Percentiles rank a stretch among this genome's conserved stretches.
Conservation (phyloP, 2,888 invertebrate genomes). For the Polyommatus iphigenia region DNA sequence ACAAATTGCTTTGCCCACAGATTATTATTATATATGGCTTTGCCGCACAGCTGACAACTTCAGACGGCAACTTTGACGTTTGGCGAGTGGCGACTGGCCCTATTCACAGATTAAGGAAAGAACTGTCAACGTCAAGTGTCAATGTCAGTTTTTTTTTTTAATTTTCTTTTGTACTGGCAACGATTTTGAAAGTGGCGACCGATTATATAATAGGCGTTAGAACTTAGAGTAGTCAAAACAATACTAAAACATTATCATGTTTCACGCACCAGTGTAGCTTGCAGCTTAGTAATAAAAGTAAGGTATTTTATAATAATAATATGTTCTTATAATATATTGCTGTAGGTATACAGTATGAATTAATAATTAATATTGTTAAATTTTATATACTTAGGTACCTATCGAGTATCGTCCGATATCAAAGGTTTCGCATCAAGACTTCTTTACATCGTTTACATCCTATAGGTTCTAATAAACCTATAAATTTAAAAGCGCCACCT, state of each 20-base stretch:
- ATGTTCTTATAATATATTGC: too few species aligned
- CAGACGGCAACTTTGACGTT: background rate
- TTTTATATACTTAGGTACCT: too few species aligned
- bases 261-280: background rate
- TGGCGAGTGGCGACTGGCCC: background rate
- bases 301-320: too few species aligned
- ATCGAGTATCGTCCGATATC: background rate
- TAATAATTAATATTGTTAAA: too few species aligned
- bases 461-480: background rate
- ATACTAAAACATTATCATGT: background rate
- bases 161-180: background rate
- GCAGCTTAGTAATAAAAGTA: too few species aligned
- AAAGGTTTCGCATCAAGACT: background rate
- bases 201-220: too few species aligned
- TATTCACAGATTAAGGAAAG: too few species aligned
- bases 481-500: conserved; percentile 45
- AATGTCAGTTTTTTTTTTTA: background rate
- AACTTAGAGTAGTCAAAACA: too few species aligned
- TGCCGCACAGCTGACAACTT: conserved; percentile 12
- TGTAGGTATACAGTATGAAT: background rate
- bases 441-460: background rate
- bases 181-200: background rate
- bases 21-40: too few species aligned
- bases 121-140: background rate
- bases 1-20: too few species aligned